Conservation (phyloP, 2,888 invertebrate genomes). For the Cerastis leucographa region DNA sequence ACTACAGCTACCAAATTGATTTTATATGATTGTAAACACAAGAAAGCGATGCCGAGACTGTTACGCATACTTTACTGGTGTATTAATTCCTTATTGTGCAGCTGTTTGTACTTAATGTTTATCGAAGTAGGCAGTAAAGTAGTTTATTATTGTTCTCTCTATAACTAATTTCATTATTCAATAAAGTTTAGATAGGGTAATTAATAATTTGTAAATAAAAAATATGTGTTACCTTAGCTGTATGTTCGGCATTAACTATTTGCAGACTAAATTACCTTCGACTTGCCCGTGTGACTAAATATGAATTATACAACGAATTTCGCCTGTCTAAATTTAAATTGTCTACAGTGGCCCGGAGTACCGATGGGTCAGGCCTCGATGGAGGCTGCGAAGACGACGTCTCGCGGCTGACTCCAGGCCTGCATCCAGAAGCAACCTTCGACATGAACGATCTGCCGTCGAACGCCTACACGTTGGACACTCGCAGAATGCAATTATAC, state of each 20-base stretch:
- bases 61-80: slow-evolving; percentile 8
- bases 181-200: neutral
- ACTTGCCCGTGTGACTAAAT: slow-evolving; percentile 3
- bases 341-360: slow-evolving; percentile 81
- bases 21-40: slow-evolving; percentile 16
- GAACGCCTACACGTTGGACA: slow-evolving; percentile 81
- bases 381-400: slow-evolving; percentile 80
- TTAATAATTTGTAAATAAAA: neutral
- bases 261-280: neutral
- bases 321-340: slow-evolving; percentile 45
- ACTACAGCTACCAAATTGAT: slow-evolving; percentile 1
- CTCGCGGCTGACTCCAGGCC: slow-evolving; percentile 79
- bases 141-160: neutral
- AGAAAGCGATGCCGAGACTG: neutral
- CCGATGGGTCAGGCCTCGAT: slow-evolving; percentile 82
- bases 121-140: neutral
- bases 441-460: slow-evolving; percentile 87
- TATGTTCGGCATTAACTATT: slow-evolving; percentile 5
- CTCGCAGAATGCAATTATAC: slow-evolving; percentile 87
- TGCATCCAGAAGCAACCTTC: slow-evolving; percentile 77
- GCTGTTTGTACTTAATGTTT: slow-evolving; percentile 1
- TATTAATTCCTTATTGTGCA: slow-evolving; percentile 7
- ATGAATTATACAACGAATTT: neutral
- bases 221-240: neutral
- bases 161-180: neutral